Evolutionary conservation across 2,113 vertebrate species (phyloP).

Genomic region (Gracilinanus agilis): DNA sequence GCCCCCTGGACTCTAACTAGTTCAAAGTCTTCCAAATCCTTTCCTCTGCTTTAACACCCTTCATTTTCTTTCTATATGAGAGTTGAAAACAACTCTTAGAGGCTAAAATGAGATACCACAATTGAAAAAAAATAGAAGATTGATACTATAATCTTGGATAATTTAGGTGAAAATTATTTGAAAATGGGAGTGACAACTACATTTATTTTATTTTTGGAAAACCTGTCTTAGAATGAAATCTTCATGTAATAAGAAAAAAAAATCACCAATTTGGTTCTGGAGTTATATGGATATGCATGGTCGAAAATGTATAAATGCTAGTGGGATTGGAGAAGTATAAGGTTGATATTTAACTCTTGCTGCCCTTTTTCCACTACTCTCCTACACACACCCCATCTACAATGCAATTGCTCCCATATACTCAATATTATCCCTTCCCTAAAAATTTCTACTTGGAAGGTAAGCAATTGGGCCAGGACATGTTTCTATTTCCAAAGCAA

Average conservation of each 20-base stretch:
- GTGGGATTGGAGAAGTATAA: neutral
- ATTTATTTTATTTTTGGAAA: neutral
- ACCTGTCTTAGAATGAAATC: neutral
- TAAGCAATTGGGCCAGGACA: neutral
- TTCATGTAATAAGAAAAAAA: neutral
- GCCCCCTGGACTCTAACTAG: neutral
- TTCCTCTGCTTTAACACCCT: slow-evolving; percentile 9
- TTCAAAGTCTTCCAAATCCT: slow-evolving; percentile 20
- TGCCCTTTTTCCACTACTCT: neutral
- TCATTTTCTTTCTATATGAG: slow-evolving; percentile 1
- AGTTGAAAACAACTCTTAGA: slow-evolving; percentile 11
- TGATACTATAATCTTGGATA: neutral
- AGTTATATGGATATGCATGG: neutral
- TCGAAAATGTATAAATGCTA: neutral
- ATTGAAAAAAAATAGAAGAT: neutral
- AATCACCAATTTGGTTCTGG: neutral
- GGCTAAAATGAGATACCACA: neutral
- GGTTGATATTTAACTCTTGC: neutral
- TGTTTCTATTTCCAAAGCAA: neutral
- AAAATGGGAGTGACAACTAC: accelerated
- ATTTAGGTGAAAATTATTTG: neutral
- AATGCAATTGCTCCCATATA: neutral
- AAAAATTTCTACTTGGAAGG: neutral
- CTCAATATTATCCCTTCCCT: neutral
- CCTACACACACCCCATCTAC: neutral